Evolutionary conservation across 2,113 vertebrate species (phyloP), one percentile per base, ranked within the genome.

Genomic region (Sapajus apella): DNA sequence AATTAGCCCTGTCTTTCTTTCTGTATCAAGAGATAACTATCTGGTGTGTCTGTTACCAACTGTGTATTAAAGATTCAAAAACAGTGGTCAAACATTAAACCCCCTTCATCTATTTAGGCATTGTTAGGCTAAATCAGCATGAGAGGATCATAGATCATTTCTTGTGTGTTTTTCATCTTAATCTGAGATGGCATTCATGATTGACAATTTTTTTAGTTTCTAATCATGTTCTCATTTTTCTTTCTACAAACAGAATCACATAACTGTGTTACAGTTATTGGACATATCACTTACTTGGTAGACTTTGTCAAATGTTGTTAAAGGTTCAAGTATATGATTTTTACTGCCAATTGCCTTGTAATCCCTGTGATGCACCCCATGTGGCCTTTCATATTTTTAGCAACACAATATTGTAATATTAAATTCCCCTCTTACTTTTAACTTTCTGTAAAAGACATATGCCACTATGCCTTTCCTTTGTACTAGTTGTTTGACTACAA

Each of bases 261-360:
- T 76, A 85, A 80, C 21, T 76, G 2, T 80, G 1, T 50, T 85
- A 52, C 0, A 92, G 20, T 75, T 32, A 91, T 35, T 43, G 25
- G 1, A 13, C 32, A 47, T 40, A 84, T 94, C n/a, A 90, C 18
- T 61, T 64, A 52, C 20, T 89, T 94, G 77, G 50, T 85, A 56
- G 21, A 87, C 9, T 85, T 64, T 89, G 70, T 95, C 37, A 96
- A 75, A 25, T 82, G 73, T 68, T 68, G 40, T 83, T 91, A 93
- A 72, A 91, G 25, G 6, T 80, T 76, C 32, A 68, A n/a, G 1
- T 77, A 52, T 23, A 83, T 80, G 16, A 58, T 64, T 90, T 92
- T 43, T 88, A 43, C 1, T 85, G 56, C 25, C 27, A 73, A 12
- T 80, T 87, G 8, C 47, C 4, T 68, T 86, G 2, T 82, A 86